Evolutionary conservation across 2,888 invertebrate species (phyloP).

Genomic region (Ceratothoa steindachneri): DNA sequence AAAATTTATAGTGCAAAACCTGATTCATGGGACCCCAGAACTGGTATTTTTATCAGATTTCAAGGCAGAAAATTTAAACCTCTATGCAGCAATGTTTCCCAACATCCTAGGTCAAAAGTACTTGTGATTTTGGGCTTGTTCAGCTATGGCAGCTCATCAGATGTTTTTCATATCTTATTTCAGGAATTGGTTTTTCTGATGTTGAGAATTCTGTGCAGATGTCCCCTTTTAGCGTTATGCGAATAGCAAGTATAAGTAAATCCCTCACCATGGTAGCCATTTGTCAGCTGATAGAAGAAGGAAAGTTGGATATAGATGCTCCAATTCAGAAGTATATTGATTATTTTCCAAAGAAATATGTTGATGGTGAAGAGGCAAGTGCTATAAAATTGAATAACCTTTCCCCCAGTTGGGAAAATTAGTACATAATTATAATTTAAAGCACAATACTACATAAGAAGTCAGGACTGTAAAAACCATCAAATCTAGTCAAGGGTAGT

Average conservation of each 20-base stretch:
- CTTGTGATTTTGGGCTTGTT: not conserved
- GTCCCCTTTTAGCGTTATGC: constrained; percentile 56
- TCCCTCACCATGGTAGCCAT: constrained; percentile 58
- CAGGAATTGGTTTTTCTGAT: constrained; percentile 59
- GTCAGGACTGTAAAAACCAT: too few relatives aligned
- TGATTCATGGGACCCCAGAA: too few relatives aligned
- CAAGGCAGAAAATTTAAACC: too few relatives aligned
- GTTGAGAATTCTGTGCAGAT: constrained; percentile 58
- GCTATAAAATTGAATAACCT: too few relatives aligned
- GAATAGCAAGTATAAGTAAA: constrained; percentile 62
- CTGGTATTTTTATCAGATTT: too few relatives aligned
- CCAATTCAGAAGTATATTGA: constrained; percentile 58
- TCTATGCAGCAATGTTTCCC: too few relatives aligned
- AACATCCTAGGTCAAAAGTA: not conserved
- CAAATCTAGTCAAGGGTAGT: too few relatives aligned
- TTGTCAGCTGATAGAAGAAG: constrained; percentile 57
- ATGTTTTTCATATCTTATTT: not conserved
- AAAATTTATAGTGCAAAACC: too few relatives aligned
- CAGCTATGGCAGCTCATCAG: too few relatives aligned
- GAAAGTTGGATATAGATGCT: constrained; percentile 58
- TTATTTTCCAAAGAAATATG: constrained; percentile 54
- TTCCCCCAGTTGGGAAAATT: too few relatives aligned
- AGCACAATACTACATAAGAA: too few relatives aligned
- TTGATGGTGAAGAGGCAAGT: constrained; percentile 1
- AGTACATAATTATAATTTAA: too few relatives aligned